Evolutionary conservation across 2,113 vertebrate species (phyloP).

Genomic region (Dasyurus viverrinus): DNA sequence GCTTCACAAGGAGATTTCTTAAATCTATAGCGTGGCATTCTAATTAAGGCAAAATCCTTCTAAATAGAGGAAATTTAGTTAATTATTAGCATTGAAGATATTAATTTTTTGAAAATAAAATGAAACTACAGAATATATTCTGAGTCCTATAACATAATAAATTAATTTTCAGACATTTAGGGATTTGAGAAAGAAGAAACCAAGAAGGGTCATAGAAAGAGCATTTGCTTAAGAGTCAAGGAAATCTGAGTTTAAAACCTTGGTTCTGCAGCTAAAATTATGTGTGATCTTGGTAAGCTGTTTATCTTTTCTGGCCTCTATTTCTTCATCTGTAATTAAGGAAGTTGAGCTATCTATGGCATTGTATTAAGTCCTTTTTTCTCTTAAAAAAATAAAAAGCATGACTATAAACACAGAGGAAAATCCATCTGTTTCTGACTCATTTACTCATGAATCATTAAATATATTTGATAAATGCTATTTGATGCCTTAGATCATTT

Average conservation of each 20-base stretch:
- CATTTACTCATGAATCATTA: conserved; percentile 23
- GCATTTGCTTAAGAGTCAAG: neutral
- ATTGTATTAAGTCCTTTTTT: conserved; percentile 49
- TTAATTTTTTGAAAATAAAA: conserved; percentile 43
- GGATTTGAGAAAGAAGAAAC: conserved; percentile 43
- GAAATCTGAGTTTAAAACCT: neutral
- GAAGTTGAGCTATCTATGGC: neutral
- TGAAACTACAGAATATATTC: neutral
- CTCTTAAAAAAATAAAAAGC: conserved; percentile 31
- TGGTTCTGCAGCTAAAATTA: neutral
- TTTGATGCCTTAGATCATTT: conserved; percentile 44
- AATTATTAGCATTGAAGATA: conserved; percentile 45
- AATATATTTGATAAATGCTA: conserved; percentile 50
- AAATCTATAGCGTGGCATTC: conserved; percentile 28
- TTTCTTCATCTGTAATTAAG: neutral
- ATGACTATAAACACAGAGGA: conserved; percentile 48
- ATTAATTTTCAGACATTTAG: conserved; percentile 44
- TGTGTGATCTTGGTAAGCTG: neutral
- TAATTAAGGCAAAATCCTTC: conserved; percentile 34
- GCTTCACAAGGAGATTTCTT: conserved; percentile 23
- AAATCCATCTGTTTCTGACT: conserved; percentile 25
- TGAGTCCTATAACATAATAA: conserved; percentile 48
- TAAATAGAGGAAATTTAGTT: conserved; percentile 39
- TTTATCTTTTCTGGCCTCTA: neutral
- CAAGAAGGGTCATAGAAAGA: neutral